Evolutionary conservation across 2,797 vertebrate species (phyloP).

Genomic region (Octomys mimax): DNA sequence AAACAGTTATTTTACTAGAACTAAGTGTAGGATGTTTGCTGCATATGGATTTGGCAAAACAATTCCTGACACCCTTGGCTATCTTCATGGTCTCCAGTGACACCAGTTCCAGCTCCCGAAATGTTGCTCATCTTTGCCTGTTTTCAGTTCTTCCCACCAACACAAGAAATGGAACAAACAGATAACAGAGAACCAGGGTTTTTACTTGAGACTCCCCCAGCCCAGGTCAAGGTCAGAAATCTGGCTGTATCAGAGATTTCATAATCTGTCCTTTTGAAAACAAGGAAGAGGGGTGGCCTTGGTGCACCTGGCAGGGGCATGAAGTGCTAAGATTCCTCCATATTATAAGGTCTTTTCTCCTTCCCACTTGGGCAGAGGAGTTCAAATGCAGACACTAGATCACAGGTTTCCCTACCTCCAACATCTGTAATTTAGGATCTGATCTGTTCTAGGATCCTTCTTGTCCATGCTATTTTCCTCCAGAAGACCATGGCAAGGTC

Average conservation of each 20-base stretch:
- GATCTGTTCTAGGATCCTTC: neutral
- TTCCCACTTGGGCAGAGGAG: neutral
- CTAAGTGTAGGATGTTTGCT: no score
- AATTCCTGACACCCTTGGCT: no score
- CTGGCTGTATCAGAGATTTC: neutral
- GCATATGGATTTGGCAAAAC: no score
- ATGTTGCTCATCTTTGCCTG: neutral
- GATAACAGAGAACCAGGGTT: neutral
- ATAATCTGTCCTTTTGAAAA: neutral
- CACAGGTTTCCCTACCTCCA: neutral
- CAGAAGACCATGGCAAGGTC: neutral
- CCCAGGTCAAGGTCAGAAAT: no score
- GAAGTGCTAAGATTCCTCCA: neutral
- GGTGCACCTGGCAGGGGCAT: neutral
- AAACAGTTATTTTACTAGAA: no score
- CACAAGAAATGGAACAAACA: neutral
- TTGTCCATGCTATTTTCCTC: neutral
- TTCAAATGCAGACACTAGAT: neutral
- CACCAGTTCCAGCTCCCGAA: neutral
- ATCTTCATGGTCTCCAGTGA: neutral
- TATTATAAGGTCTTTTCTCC: neutral
- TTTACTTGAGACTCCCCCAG: neutral
- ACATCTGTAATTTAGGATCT: neutral
- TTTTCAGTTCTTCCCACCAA: neutral
- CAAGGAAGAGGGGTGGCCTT: neutral